These are phyloP conservation scores for Galerucella pusilla DNA, from an alignment of 2,888 invertebrate genomes.

Conservation along the genomic window DNA sequence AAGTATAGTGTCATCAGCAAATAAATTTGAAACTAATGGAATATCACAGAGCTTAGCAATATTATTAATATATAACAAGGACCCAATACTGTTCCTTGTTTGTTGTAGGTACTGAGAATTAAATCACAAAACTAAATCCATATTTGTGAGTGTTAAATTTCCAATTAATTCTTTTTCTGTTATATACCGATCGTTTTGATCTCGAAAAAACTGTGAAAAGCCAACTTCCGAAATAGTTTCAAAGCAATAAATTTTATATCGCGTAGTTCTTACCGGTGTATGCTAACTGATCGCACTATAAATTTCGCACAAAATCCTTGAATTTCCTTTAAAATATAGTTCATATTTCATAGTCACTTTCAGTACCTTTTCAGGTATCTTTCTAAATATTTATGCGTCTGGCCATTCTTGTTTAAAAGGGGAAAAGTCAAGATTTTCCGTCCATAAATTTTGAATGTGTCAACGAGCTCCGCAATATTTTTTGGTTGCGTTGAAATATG, in stretches of 20 bases:
- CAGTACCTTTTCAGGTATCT: constrained; percentile 19
- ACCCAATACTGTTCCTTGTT: too few relatives aligned
- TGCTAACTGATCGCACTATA: background rate
- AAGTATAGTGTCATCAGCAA: too few relatives aligned
- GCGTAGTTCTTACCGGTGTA: background rate
- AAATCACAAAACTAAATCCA: too few relatives aligned
- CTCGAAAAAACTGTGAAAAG: too few relatives aligned
- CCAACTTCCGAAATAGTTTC: too few relatives aligned
- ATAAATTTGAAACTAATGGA: too few relatives aligned
- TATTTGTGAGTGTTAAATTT: too few relatives aligned
- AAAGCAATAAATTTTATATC: background rate
- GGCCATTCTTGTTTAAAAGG: constrained; percentile 14
- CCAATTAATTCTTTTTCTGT: too few relatives aligned
- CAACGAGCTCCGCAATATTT: constrained; percentile 28
- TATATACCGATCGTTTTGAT: too few relatives aligned
- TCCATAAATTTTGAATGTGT: constrained; percentile 36
- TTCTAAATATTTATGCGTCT: constrained; percentile 26
- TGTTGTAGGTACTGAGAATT: too few relatives aligned
- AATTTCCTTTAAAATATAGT: background rate
- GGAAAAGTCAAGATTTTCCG: constrained; percentile 29
- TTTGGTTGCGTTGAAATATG: constrained; percentile 34
- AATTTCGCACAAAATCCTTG: background rate
- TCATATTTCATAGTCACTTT: constrained; percentile 1
- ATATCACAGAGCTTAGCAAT: too few relatives aligned
- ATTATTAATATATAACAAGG: too few relatives aligned